phyloP scores from a whole-genome alignment of 2,797 vertebrate genomes.

The Orestias chungarensis region DNA sequence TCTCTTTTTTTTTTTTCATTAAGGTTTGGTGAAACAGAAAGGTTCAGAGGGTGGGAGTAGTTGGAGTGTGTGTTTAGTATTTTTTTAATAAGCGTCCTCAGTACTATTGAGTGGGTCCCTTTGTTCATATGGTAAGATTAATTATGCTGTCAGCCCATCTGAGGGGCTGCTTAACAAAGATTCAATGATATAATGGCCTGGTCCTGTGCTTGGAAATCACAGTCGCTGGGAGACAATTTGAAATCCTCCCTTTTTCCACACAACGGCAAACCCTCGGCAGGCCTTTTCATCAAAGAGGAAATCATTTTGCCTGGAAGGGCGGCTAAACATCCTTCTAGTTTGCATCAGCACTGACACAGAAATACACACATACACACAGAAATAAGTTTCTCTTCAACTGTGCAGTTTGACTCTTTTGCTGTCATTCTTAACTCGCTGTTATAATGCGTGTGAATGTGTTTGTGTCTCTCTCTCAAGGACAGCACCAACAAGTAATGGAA shows the following conservation, averaged over 20 bases:
- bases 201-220: constrained; percentile 97
- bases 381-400: constrained; percentile 38
- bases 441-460: constrained; percentile 44
- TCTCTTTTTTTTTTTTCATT: constrained; percentile 24
- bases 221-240: constrained; percentile 98
- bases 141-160: constrained; percentile 99
- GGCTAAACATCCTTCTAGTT: constrained; percentile 77
- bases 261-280: constrained; percentile 88
- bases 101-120: constrained; percentile 99
- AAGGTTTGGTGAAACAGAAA: constrained; percentile 24
- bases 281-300: constrained; percentile 93
- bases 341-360: constrained; percentile 26
- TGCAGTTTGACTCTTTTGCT: constrained; percentile 39
- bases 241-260: constrained; percentile 89
- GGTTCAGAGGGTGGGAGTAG: constrained; percentile 8
- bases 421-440: constrained; percentile 59
- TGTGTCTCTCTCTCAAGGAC: constrained; percentile 65
- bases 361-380: constrained; percentile 9
- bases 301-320: constrained; percentile 90
- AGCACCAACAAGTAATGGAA: constrained; percentile 70
- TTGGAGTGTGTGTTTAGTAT: constrained; percentile 91
- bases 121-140: constrained; percentile 99
- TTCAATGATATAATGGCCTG: constrained; percentile 99
- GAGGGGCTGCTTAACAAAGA: constrained; percentile 99
- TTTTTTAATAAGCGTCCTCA: constrained; percentile 99